A percentile compares a stretch with the other conserved stretches of the same genome.
These are phyloP conservation scores for Lottia scabra DNA, from an alignment of 2,888 invertebrate genomes.

Conservation along the genomic window DNA sequence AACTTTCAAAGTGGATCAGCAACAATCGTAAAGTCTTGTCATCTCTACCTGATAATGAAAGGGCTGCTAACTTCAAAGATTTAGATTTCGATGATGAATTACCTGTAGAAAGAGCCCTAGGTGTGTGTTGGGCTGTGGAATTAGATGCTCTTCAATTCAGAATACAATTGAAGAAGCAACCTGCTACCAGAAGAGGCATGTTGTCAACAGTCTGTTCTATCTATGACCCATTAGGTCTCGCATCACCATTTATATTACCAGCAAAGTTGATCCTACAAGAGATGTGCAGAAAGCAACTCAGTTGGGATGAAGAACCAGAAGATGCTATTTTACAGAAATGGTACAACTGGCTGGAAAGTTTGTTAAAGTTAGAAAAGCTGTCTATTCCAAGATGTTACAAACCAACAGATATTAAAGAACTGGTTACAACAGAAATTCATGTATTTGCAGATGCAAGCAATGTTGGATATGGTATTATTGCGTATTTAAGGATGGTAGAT, in stretches of 20 bases:
- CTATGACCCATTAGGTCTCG: slow-evolving; percentile 17
- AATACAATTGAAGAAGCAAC: slow-evolving; percentile 2
- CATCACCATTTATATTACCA: slow-evolving; percentile 7
- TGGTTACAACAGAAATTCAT: background rate
- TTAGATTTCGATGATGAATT: slow-evolving; percentile 6
- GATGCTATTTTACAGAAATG: background rate
- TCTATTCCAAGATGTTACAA: background rate
- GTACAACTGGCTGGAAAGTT: slow-evolving; percentile 4
- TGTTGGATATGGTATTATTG: background rate
- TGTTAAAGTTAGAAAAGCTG: slow-evolving; percentile 1
- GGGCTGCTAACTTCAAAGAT: slow-evolving; percentile 12
- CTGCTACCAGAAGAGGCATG: slow-evolving; percentile 10
- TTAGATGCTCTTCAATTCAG: slow-evolving; percentile 22
- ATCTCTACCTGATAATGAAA: slow-evolving; percentile 14
- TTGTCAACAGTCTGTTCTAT: background rate
- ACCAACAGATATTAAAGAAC: background rate
- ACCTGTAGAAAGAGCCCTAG: too few species aligned
- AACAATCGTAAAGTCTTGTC: slow-evolving; percentile 19
- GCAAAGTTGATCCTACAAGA: slow-evolving; percentile 10
- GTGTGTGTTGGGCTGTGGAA: slow-evolving; percentile 23
- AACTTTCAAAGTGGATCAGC: slow-evolving; percentile 19
- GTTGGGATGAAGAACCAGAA: slow-evolving; percentile 2
- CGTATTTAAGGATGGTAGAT: background rate
- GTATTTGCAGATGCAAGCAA: too few species aligned
- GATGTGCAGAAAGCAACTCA: background rate